These are phyloP conservation scores for Rhamphomyia laevipes DNA, from an alignment of 2,888 invertebrate species.

Conservation along the genomic window DNA sequence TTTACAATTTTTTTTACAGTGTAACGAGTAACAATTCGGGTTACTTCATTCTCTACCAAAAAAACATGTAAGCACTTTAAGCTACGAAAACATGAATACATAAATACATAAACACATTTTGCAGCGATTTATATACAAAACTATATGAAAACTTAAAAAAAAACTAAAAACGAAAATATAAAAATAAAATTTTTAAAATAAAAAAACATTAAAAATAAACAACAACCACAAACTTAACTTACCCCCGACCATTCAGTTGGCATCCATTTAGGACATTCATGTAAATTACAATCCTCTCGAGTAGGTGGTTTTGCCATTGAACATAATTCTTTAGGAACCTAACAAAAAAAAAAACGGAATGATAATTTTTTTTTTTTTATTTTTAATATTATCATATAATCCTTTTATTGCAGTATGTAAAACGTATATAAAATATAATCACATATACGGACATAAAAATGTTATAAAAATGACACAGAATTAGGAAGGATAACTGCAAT, in stretches of 20 bases:
- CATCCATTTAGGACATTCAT: conserved; percentile 82
- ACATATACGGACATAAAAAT: no score
- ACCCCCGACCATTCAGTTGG: conserved; percentile 84
- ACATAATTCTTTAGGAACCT: conserved; percentile 54
- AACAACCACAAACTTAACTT: conserved; percentile 42
- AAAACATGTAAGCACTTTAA: neutral
- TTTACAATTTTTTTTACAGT: no score
- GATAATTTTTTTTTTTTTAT: neutral
- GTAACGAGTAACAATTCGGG: no score
- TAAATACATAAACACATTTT: neutral
- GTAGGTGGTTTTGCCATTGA: conserved; percentile 56
- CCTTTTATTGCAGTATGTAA: no score
- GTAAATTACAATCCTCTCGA: conserved; percentile 70
- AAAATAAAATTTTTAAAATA: neutral
- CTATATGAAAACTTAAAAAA: conserved; percentile 4
- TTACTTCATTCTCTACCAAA: no score
- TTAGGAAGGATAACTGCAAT: no score
- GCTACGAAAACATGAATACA: neutral
- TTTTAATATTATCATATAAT: neutral
- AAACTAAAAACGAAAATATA: conserved; percentile 17
- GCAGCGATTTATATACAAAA: conserved; percentile 18
- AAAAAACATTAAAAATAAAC: conserved; percentile 10
- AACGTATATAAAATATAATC: no score
- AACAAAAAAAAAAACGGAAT: conserved; percentile 11
- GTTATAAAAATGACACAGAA: no score